A percentile compares a stretch with the other conserved stretches of the same genome.
Conservation (phyloP, 1,140 invertebrate species). For the Dysdera silvatica region DNA sequence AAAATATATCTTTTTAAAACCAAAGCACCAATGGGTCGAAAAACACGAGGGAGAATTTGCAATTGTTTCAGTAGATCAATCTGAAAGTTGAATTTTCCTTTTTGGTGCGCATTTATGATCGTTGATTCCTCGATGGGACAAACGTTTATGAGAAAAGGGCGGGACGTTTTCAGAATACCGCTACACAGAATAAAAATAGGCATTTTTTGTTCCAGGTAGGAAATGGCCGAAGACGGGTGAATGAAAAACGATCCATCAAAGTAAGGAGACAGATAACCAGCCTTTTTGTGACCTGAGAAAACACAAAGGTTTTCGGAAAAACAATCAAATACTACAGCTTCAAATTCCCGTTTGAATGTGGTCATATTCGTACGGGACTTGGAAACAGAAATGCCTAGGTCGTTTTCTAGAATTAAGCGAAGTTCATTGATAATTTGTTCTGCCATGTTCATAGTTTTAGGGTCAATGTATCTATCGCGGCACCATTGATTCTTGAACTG, state of each 20-base stretch:
- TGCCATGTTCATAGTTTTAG: constrained; percentile 18
- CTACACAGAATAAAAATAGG: constrained; percentile 21
- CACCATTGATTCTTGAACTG: constrained; percentile 16
- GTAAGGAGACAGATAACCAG: constrained; percentile 71
- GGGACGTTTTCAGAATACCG: constrained; percentile 6
- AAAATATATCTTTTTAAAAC: constrained; percentile 4
- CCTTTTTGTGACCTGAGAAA: constrained; percentile 62
- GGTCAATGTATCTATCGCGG: constrained; percentile 11
- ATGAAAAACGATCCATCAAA: constrained; percentile 70
- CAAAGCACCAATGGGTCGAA: constrained; percentile 22
- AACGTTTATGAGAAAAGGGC: constrained; percentile 16
- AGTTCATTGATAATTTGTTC: constrained; percentile 42
- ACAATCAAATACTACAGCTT: constrained; percentile 74
- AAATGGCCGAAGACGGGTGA: constrained; percentile 84
- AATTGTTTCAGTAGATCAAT: background rate
- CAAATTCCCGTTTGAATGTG: constrained; percentile 57
- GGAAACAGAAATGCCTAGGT: constrained; percentile 62
- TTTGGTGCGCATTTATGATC: background rate
- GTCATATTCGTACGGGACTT: constrained; percentile 57
- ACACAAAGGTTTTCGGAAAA: constrained; percentile 86
- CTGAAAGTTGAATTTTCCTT: background rate
- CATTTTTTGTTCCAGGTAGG: constrained; percentile 49
- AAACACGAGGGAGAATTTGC: background rate
- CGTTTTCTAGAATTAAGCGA: constrained; percentile 71
- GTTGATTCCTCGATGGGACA: constrained; percentile 14